Evolutionary conservation across 2,797 vertebrate genomes (phyloP), one percentile per base, ranked within the genome.

Genomic region (Syncerus caffer): DNA sequence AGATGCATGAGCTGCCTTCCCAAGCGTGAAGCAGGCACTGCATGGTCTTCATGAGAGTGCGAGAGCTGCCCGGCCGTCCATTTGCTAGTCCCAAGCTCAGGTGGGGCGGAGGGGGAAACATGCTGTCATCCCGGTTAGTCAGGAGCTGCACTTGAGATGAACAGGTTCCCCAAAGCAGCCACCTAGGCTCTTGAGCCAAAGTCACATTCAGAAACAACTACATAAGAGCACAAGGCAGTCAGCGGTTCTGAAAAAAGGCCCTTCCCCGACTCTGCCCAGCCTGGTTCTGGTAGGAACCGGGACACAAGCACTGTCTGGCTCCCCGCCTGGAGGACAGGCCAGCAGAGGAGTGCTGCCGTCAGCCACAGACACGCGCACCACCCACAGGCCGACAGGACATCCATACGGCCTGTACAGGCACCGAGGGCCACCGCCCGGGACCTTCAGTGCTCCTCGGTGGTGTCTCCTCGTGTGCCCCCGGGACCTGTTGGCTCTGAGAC

Each of bases 391-490:
- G 29, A 17, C 11, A 38, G 83, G 47, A 27, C 0, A 0, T 14
- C 31, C 34, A 0, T 4, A 3, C 4, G 1, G 45, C 38, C 64
- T 38, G 2, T 29, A 17, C 23, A 21, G 19, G 25, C 4, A 15
- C 13, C 14, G 4, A 27, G 17, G 23, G 1, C 15, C 58, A 62
- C 21, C 25, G 15, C 12, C 27, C 7, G 3, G 55, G 42, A 29
- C 34, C 55, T 38, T 58, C 50, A 42, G 57, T 2, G 2, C n/a
- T 7, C 45, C n/a, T 74, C 31, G 6, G 25, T 7, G 19, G 3
- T 15, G 1, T 31, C 79, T 38, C 42, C 93, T 16, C 4, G 11
- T 55, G 58, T 60, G 31, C 51, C 29, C 7, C 80, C 42, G 15
- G 85, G 34, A 64, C 62, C 71, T 38, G 2, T 4, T 11, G 1